Evolutionary conservation across 2,888 invertebrate genomes (phyloP), one percentile per base, ranked within the genome.

Genomic region (Volucella bombylans): DNA sequence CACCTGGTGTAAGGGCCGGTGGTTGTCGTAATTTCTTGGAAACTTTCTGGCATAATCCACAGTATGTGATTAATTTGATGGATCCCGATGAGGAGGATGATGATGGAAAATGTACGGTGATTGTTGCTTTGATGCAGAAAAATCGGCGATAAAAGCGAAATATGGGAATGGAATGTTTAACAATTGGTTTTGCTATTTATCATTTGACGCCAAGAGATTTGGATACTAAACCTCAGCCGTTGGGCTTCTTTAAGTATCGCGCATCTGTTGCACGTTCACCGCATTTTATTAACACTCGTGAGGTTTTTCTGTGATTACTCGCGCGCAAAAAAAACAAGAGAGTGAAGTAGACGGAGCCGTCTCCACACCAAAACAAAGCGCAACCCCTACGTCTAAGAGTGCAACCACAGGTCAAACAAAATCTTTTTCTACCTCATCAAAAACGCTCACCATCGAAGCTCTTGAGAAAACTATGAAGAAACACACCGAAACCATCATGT

Each of bases 101-200:
- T 0, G 96, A 97, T 82, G 96, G 96, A 86, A 96, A 96, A 89
- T 99, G 98, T 93, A 98, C 98, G 0, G 95, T 97, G 55, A 97
- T 99, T 89, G 95, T 98, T 31, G 98, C 97, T 0, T 93, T 99
- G 3, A 98, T 99, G 97, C 99, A 99, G 91, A 99, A 99, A 92
- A 98, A 98, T 92, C 94, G 98, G 41, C 94, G 99, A 87, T 96
- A 97, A 8, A 95, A 97, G 89, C 94, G 97, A 3, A 95, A 96
- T 90, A 95, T 96, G 90, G 99, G 98, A 0, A 94, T 96, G 49
- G 99, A 99, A 90, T 96, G 97, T 89, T 94, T 99, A 31, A 97
- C 99, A 23, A 96, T 99, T 86, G 99, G 99, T 72, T 99, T 98
- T 92, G 97, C 98, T 10, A 94, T 99, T 87, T 99, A 99, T 92